Base-by-base conservation (phyloP, 2,113 vertebrate genomes). In the Micronisus gabar region DNA sequence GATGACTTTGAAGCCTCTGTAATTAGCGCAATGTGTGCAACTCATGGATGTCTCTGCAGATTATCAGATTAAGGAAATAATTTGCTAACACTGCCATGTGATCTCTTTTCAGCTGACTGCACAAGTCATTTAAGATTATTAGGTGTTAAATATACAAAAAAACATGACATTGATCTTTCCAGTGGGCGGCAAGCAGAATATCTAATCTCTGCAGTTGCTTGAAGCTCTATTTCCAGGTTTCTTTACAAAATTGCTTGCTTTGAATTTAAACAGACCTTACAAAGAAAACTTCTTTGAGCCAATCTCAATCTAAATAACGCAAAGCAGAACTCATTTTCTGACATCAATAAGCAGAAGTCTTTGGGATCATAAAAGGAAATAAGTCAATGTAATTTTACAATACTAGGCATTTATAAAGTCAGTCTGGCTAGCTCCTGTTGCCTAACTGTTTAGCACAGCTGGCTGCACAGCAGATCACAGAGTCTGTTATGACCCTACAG, bases 61-160 rank as follows among this genome's bases (percentile, higher is more conserved):
- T 96, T 92, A 97, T 95, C 95, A 91, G 91, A 96, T 97, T 97
- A 92, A 96, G 93, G 88, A 93, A 95, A 96, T 91, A 38, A 92
- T 94, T 97, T 93, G 78, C 91, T 95, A 94, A 93, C 86, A 26
- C 71, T 94, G 92, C 79, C 88, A 84, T 86, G 90, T 91, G 93
- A 97, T 96, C 97, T 97, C 94, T 92, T 96, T 93, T 78, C 96
- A 97, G 84, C 70, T 96, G 87, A 88, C 75, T 97, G 82, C 95
- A 95, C 79, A 80, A 96, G 89, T 97, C 95, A 93, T 89, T 96
- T 94, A 94, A 94, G 94, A 95, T 96, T 96, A 96, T 96, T 95
- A 96, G 92, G 90, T 96, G 94, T 89, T 95, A 93, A 56, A 90
- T 88, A 95, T 81, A 91, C 90, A 96, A 86, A 93, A 93, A 76